Percentiles rank a stretch among this genome's conserved stretches.
These are phyloP conservation scores for Porites lutea DNA, from an alignment of 64 coral and sea anemone species.

Conservation along the genomic window DNA sequence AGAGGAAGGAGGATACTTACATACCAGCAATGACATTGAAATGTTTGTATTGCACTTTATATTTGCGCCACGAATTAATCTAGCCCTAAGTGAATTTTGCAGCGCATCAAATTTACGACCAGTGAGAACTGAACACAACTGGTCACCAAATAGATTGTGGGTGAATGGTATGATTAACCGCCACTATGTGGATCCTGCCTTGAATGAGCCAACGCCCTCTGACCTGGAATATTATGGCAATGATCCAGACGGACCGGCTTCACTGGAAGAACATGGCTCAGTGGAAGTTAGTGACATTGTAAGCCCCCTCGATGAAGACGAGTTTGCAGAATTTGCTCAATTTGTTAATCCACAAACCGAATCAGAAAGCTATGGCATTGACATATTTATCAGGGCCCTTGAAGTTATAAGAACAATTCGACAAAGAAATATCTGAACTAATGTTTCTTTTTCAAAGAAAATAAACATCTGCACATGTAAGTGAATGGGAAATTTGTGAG, in stretches of 20 bases:
- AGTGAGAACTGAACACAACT: too few relatives aligned
- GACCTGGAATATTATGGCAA: constrained; percentile 4
- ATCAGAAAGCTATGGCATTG: constrained; percentile 33
- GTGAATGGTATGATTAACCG: constrained; percentile 30
- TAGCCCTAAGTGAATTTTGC: too few relatives aligned
- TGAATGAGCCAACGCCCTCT: neutral
- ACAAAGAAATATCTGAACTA: too few relatives aligned
- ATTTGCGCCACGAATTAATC: too few relatives aligned
- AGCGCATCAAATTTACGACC: too few relatives aligned
- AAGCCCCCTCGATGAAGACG: neutral
- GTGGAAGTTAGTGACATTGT: constrained; percentile 16
- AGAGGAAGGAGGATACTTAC: too few relatives aligned
- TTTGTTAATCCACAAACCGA: constrained; percentile 36
- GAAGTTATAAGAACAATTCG: too few relatives aligned
- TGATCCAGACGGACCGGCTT: constrained; percentile 12
- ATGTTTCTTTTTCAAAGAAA: too few relatives aligned
- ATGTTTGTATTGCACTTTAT: too few relatives aligned
- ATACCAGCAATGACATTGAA: too few relatives aligned
- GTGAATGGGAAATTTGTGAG: constrained; percentile 30
- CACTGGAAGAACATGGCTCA: constrained; percentile 23
- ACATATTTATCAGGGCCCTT: constrained; percentile 29
- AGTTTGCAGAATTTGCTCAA: too few relatives aligned
- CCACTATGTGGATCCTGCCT: constrained; percentile 6
- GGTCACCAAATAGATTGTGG: constrained; percentile 4
- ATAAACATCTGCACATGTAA: too few relatives aligned